Conservation (phyloP, 2,113 vertebrate species). For the Toxotes jaculatrix region DNA sequence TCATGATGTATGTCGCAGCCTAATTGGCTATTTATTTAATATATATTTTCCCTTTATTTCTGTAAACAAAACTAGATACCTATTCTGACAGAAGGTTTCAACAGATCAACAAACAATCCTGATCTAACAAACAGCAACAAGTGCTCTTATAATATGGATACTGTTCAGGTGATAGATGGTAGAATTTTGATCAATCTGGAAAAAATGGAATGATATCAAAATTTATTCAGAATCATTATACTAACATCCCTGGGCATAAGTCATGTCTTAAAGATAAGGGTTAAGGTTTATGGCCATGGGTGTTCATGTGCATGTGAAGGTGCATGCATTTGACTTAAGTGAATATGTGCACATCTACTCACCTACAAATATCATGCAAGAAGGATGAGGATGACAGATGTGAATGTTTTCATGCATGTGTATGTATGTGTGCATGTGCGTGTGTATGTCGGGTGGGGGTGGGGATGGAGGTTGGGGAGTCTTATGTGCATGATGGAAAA, state of each 20-base stretch:
- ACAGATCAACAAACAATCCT: constrained; percentile 18
- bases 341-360: constrained; percentile 70
- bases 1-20: background rate
- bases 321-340: constrained; percentile 41
- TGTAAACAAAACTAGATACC: background rate
- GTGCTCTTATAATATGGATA: background rate
- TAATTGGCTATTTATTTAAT: background rate
- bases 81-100: background rate
- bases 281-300: constrained; percentile 67
- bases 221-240: constrained; percentile 54
- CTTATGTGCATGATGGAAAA: constrained; percentile 77
- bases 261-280: constrained; percentile 62
- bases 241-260: constrained; percentile 42
- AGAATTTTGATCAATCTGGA: constrained; percentile 21
- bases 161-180: background rate
- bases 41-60: background rate
- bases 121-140: constrained; percentile 1
- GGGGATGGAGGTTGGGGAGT: background rate
- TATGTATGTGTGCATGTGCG: constrained; percentile 53
- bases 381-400: constrained; percentile 80
- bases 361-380: constrained; percentile 64
- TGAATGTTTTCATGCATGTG: constrained; percentile 69
- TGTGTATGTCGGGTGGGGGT: constrained; percentile 22
- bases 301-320: constrained; percentile 32
- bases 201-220: constrained; percentile 27